phyloP scores from a whole-genome alignment of 2,113 vertebrate genomes.

The Oriolus oriolus region DNA sequence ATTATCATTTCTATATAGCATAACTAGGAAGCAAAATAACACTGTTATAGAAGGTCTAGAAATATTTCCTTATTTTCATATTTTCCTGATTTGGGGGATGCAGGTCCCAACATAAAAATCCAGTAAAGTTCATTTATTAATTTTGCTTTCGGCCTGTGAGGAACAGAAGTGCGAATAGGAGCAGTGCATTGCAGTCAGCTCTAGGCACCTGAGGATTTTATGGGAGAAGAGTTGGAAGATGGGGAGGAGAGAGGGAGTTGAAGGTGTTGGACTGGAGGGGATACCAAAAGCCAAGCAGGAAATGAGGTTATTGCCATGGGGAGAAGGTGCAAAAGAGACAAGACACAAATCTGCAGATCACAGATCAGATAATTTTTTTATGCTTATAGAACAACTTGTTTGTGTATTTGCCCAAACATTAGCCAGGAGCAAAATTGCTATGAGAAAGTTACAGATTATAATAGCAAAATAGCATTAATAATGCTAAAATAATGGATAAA shows the following conservation, averaged over 20 bases:
- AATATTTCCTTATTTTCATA: not conserved
- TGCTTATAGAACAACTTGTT: not conserved
- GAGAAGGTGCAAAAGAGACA: not conserved
- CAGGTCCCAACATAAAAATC: not conserved
- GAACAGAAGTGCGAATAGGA: not conserved
- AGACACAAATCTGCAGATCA: not conserved
- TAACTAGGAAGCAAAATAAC: not conserved
- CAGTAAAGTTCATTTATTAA: not conserved
- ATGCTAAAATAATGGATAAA: not conserved
- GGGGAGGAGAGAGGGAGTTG: not conserved
- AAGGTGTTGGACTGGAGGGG: not conserved
- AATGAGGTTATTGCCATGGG: not conserved
- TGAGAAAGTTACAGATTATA: not conserved
- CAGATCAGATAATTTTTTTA: not conserved
- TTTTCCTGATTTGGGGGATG: not conserved
- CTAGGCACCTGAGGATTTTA: not conserved
- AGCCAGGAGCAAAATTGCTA: not conserved
- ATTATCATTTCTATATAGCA: not conserved
- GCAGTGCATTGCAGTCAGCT: not conserved
- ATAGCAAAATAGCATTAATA: not conserved
- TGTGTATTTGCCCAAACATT: not conserved
- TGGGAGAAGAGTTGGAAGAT: not conserved
- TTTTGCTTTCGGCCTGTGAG: not conserved
- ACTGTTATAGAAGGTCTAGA: not conserved
- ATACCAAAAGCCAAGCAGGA: not conserved